Evolutionary conservation across 2,888 invertebrate species (phyloP), one percentile per base, ranked within the genome.

Genomic region (Caenorhabditis virilis): DNA sequence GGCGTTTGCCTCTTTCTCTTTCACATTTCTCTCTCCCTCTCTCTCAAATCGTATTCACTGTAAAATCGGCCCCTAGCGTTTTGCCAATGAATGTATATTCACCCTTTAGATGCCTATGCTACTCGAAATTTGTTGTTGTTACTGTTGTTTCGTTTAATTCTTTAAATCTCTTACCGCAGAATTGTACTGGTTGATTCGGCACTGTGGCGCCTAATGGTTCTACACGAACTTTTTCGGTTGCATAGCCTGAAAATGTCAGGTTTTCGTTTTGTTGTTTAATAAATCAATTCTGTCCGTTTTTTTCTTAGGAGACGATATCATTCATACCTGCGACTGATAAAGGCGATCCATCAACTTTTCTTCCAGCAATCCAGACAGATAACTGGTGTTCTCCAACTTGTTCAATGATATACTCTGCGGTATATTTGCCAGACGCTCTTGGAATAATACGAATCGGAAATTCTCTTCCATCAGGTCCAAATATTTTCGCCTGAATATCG

Each of bases 141-240:
- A n/a, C n/a, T n/a, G n/a, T n/a, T n/a, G n/a, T n/a, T n/a, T n/a
- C n/a, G n/a, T n/a, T n/a, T n/a, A n/a, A n/a, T n/a, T n/a, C n/a
- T n/a, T n/a, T n/a, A n/a, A n/a, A n/a, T n/a, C n/a, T n/a, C n/a
- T n/a, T n/a, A 93, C 93, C 93, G 89, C 91, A 89, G 85, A 98
- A 97, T 85, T 95, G 93, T 83, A 94, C 93, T 68, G 93, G 92
- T 85, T 95, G 92, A 53, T 95, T 95, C 36, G 95, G 93, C 66
- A 92, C 90, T 62, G 93, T 95, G 80, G 91, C 92, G 78, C 92
- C 91, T 30, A 95, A 91, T 84, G 95, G 93, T 53, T 93, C 91
- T 74, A 97, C 92, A 87, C 91, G 90, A 83, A 97, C 94, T 72
- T 93, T 88, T 73, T 91, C 90, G 69, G 94, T 90, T 85, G 76